Evolutionary conservation across 1,140 invertebrate species (phyloP).

Genomic region (Arion vulgaris): DNA sequence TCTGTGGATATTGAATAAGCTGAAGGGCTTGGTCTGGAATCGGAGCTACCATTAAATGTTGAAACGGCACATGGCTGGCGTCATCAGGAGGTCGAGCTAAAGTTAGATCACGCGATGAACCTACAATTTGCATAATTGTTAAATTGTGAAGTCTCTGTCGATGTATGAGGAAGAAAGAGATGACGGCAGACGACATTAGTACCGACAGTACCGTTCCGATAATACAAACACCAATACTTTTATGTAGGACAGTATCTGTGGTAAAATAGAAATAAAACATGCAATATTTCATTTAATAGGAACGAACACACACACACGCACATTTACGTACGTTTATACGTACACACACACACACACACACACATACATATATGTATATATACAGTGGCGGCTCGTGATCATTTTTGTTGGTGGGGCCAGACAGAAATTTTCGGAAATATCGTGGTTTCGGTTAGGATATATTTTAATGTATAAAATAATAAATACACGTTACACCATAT

Average conservation of each 20-base stretch:
- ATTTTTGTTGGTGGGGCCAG: too few relatives aligned
- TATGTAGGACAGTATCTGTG: neutral
- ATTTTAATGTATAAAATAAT: too few relatives aligned
- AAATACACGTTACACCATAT: too few relatives aligned
- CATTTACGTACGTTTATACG: too few relatives aligned
- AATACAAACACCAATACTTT: neutral
- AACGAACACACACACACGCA: too few relatives aligned
- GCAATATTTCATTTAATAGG: too few relatives aligned
- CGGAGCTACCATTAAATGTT: neutral
- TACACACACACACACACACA: too few relatives aligned
- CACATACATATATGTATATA: too few relatives aligned
- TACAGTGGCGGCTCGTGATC: too few relatives aligned
- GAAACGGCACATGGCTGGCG: neutral
- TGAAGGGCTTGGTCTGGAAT: neutral
- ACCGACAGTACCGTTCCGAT: neutral
- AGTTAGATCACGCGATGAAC: neutral
- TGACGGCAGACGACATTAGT: neutral
- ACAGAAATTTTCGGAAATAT: too few relatives aligned
- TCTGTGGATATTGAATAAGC: too few relatives aligned
- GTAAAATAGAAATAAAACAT: neutral
- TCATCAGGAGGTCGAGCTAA: neutral
- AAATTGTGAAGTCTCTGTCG: neutral
- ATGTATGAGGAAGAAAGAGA: neutral
- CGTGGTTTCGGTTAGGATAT: too few relatives aligned
- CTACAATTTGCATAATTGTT: neutral